Evolutionary conservation across 2,113 vertebrate species (phyloP).

Genomic region (Platichthys stellatus): DNA sequence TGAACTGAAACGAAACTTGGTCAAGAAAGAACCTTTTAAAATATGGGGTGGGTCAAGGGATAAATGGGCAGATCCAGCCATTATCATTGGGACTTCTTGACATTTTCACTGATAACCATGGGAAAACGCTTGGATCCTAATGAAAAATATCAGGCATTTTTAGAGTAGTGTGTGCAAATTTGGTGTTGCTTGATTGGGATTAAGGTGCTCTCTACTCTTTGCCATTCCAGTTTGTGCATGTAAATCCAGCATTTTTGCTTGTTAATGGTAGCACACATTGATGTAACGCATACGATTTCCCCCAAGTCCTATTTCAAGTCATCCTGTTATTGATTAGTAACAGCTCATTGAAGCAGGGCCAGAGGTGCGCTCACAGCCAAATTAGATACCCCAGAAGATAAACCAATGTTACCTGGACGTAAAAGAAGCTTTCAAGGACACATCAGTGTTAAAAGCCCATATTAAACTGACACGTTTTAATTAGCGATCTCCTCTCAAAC

Average conservation of each 20-base stretch:
- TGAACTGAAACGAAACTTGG: no score
- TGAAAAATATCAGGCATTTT: background rate
- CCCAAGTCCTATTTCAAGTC: slow-evolving; percentile 53
- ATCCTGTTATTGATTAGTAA: slow-evolving; percentile 65
- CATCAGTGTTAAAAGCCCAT: slow-evolving; percentile 38
- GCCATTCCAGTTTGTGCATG: background rate
- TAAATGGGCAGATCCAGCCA: background rate
- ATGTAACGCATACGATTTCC: slow-evolving; percentile 22
- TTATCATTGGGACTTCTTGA: background rate
- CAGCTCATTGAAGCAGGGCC: slow-evolving; percentile 64
- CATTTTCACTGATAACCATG: no score
- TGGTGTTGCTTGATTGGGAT: no score
- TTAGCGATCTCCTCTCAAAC: background rate
- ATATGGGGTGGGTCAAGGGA: background rate
- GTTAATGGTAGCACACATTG: slow-evolving; percentile 32
- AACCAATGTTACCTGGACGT: slow-evolving; percentile 42
- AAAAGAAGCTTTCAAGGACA: slow-evolving; percentile 51
- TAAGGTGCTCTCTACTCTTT: background rate
- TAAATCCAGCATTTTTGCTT: slow-evolving; percentile 34
- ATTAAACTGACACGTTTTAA: slow-evolving; percentile 46
- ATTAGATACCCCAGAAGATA: slow-evolving; percentile 61
- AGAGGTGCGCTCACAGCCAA: slow-evolving; percentile 57
- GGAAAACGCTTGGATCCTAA: background rate
- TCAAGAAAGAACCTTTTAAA: background rate
- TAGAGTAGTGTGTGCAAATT: background rate